Evolutionary conservation across 1,140 invertebrate species (phyloP).

Genomic region (Wiebesia pumilae): DNA sequence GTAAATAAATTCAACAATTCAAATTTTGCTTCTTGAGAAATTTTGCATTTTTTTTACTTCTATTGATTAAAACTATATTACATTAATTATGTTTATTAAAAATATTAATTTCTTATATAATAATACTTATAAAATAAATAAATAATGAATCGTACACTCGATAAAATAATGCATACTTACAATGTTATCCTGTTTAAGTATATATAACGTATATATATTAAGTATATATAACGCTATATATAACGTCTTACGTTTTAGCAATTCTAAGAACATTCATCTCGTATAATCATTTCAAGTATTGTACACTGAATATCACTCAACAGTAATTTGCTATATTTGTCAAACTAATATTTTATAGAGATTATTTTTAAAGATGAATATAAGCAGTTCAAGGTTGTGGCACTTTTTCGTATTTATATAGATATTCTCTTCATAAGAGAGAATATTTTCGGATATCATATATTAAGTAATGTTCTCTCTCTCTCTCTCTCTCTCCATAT

Average conservation of each 20-base stretch:
- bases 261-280: neutral
- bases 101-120: too few relatives aligned
- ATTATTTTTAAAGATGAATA: constrained; percentile 13
- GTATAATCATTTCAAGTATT: neutral
- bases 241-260: neutral
- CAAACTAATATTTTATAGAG: neutral
- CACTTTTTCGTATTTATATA: neutral
- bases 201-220: too few relatives aligned
- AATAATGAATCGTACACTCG: too few relatives aligned
- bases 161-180: too few relatives aligned
- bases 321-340: neutral
- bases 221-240: too few relatives aligned
- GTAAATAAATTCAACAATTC: too few relatives aligned
- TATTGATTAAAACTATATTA: too few relatives aligned
- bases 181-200: too few relatives aligned
- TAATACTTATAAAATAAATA: too few relatives aligned
- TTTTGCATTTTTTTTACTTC: too few relatives aligned
- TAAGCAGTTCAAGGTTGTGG: neutral
- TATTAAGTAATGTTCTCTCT: neutral
- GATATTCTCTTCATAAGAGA: neutral
- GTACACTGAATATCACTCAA: neutral
- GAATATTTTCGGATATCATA: neutral
- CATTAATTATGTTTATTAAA: too few relatives aligned
- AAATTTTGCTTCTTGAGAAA: too few relatives aligned
- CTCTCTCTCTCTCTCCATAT: neutral